Evolutionary conservation across 2,113 vertebrate genomes (phyloP).

Genomic region (Symphodus melops): DNA sequence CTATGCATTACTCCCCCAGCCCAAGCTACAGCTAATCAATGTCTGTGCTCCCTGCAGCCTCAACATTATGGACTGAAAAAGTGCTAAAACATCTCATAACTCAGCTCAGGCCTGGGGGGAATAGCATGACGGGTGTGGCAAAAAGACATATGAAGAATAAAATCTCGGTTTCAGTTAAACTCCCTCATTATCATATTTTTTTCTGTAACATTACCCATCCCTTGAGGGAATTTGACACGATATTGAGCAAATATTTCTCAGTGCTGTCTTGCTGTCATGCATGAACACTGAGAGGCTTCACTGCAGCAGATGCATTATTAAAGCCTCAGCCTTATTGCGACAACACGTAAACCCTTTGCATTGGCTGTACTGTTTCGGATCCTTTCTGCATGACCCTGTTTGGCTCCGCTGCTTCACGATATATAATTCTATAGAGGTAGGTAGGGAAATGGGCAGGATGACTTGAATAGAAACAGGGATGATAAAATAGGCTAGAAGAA

Average conservation of each 20-base stretch:
- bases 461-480: not conserved
- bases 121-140: conserved; percentile 27
- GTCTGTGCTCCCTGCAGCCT: conserved; percentile 26
- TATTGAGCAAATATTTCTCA: conserved; percentile 1
- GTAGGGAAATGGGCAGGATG: not conserved
- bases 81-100: conserved; percentile 50
- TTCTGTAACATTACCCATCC: conserved; percentile 30
- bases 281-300: conserved; percentile 17
- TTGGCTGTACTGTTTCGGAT: conserved; percentile 33
- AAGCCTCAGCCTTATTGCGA: conserved; percentile 49
- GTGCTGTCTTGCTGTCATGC: conserved; percentile 21
- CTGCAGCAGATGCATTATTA: conserved; percentile 65
- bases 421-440: not conserved
- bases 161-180: not conserved
- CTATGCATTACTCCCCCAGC: not conserved
- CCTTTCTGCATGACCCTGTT: conserved; percentile 55
- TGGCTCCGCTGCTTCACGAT: conserved; percentile 40
- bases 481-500: not conserved
- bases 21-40: conserved; percentile 36
- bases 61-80: conserved; percentile 26
- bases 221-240: conserved; percentile 26
- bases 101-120: conserved; percentile 26
- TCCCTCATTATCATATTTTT: conserved; percentile 27
- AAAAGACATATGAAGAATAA: conserved; percentile 23
- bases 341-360: conserved; percentile 23